phyloP scores from a whole-genome alignment of 2,113 vertebrate species.

The Nothocercus nigrocapillus region DNA sequence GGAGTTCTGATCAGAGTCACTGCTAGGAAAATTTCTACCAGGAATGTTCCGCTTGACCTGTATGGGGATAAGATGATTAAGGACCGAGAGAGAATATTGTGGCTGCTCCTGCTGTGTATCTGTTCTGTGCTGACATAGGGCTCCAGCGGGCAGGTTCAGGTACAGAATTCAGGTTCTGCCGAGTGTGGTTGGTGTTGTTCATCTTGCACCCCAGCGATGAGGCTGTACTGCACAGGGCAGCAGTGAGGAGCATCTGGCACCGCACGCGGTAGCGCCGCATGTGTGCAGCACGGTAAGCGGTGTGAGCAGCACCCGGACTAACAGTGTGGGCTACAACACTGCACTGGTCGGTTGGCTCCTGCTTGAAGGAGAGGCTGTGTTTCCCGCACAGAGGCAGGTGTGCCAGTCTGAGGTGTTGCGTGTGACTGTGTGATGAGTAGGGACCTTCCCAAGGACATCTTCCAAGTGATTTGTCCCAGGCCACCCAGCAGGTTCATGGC shows the following conservation, averaged over 20 bases:
- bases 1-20: not conserved
- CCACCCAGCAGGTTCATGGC: not conserved
- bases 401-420: not conserved
- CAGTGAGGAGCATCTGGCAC: too few species aligned
- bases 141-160: not conserved
- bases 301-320: too few species aligned
- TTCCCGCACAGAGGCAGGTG: accelerated
- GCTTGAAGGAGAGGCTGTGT: accelerated
- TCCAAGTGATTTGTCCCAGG: not conserved
- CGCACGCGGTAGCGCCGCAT: too few species aligned
- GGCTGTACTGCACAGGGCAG: not conserved
- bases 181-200: not conserved
- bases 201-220: not conserved
- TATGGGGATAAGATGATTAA: not conserved
- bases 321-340: too few species aligned
- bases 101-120: not conserved
- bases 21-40: not conserved
- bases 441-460: not conserved
- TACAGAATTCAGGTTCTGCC: not conserved
- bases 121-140: not conserved
- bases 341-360: not conserved
- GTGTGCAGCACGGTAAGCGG: too few species aligned
- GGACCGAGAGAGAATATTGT: not conserved
- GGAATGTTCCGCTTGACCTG: not conserved
- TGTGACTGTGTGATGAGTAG: not conserved